Base-by-base conservation (phyloP, 2,888 invertebrate genomes). In the Pilophorus perplexus region DNA sequence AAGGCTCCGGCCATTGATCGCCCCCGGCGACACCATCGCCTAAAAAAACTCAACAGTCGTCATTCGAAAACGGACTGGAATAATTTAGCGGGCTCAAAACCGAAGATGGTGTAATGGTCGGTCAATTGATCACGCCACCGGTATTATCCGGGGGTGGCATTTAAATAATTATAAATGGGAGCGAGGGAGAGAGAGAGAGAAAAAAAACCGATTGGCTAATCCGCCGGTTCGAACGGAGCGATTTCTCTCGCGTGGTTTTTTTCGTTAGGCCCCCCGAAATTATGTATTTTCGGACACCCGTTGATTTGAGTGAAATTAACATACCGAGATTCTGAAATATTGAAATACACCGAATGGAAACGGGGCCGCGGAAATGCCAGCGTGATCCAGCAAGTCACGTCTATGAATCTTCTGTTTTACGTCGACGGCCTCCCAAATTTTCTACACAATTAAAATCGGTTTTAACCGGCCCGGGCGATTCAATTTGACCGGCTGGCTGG, bases 1-100 rank as follows among this genome's bases (percentile, higher is more conserved):
- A n/a, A n/a, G n/a, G n/a, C n/a, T n/a, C n/a, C 62, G 48, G 62
- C 48, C 62, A 62, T 62, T 62, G 46, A 62, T 62, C 46, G 62
- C 62, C 33, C 33, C 20, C 18, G 62, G 62, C 38, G 38, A 27
- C 23, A 59, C 62, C 33, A n/a, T 27, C 22, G 28, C 48, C 28
- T 52, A 18, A 8, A 8, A 8, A 33, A 52, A 48, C 33, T 20
- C 12, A 27, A 27, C 33, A 46, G 28, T 28, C 33, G 62, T 62
- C 62, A 62, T 62, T 62, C 48, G 48, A 46, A n/a, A 62, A 46
- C 14, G 44, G 48, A 62, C 44, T 62, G 46, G 62, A 62, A 62
- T 62, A 27, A 38, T 62, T 62, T 38, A 59, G 25, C 23, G 48
- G 33, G 18, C 62, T 44, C 20, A 46, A 44, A 40, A 8, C 20